Conservation (phyloP, 2,113 vertebrate genomes). For the Cinclus cinclus region DNA sequence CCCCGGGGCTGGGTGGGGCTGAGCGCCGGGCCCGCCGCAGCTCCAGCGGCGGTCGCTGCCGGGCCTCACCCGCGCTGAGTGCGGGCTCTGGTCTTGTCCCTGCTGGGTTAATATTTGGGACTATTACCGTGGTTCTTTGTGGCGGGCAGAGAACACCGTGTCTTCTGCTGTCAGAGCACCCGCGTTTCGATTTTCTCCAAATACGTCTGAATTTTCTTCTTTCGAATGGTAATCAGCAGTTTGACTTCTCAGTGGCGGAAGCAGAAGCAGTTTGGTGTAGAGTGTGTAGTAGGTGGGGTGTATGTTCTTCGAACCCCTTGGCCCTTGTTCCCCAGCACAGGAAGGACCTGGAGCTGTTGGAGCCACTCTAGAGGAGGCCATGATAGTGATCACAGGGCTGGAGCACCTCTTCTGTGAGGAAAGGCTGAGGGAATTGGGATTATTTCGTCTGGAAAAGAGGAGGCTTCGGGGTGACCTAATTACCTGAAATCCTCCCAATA, state of each 20-base stretch:
- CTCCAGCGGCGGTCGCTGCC: too few species aligned
- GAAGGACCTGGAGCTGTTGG: neutral
- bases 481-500: neutral
- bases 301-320: too few species aligned
- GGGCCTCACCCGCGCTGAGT: too few species aligned
- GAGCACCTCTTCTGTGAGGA: neutral
- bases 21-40: neutral
- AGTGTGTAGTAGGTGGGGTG: too few species aligned
- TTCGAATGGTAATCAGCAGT: neutral
- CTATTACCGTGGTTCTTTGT: fast-evolving
- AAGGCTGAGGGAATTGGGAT: neutral
- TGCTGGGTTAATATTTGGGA: fast-evolving
- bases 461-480: neutral
- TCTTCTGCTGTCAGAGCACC: neutral
- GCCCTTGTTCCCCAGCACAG: neutral
- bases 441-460: neutral
- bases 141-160: fast-evolving
- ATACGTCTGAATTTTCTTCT: neutral
- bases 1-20: neutral
- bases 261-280: fast-evolving
- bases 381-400: neutral
- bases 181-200: fast-evolving
- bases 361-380: neutral
- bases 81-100: fast-evolving
- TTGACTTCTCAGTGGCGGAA: fast-evolving